Percentiles rank a stretch among this genome's conserved stretches.
phyloP scores from a whole-genome alignment of 2,797 vertebrate species.

The Squalus acanthias region DNA sequence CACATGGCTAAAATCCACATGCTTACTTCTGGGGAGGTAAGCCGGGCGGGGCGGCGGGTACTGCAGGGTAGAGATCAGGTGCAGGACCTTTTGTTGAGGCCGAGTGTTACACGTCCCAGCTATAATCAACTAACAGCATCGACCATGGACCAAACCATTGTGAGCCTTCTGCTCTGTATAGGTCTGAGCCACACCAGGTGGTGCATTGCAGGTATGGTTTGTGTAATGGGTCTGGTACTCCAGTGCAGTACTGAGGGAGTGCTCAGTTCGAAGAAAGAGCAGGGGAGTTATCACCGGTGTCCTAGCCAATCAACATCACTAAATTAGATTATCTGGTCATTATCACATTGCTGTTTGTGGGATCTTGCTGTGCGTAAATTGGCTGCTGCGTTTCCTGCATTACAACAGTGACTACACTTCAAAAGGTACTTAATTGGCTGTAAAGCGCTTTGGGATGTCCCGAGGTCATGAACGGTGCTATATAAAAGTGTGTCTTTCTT shows the following conservation, averaged over 20 bases:
- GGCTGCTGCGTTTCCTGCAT: too few species aligned
- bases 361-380: too few species aligned
- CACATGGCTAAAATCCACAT: neutral
- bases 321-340: too few species aligned
- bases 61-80: neutral
- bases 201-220: neutral
- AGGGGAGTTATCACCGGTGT: too few species aligned
- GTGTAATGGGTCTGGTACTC: neutral
- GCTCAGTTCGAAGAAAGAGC: too few species aligned
- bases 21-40: neutral
- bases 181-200: neutral
- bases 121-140: neutral
- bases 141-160: neutral
- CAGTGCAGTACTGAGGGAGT: too few species aligned
- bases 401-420: too few species aligned
- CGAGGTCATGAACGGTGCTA: neutral
- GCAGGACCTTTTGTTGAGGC: neutral
- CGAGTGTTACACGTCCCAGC: neutral
- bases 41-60: neutral
- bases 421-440: too few species aligned
- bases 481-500: neutral
- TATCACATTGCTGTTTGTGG: too few species aligned
- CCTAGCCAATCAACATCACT: too few species aligned
- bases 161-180: neutral
- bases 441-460: too few species aligned